Conservation (phyloP, 2,888 invertebrate genomes). For the Teleiodes luculella region DNA sequence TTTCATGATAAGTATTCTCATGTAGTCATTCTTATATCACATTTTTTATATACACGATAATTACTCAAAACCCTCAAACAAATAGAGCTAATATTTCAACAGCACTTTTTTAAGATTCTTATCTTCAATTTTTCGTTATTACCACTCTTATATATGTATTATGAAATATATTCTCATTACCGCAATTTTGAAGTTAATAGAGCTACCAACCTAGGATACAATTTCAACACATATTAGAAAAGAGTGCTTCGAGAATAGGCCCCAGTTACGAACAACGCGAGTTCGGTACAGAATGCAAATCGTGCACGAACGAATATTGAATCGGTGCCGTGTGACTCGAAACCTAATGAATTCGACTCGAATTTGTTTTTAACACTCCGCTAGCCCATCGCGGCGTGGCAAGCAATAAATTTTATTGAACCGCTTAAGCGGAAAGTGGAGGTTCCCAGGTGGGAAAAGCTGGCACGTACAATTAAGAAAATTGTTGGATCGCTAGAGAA, state of each 20-base stretch:
- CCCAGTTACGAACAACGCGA: not conserved
- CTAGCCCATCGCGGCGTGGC: constrained; percentile 7
- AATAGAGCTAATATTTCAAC: too few species aligned
- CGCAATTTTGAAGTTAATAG: too few species aligned
- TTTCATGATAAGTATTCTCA: too few species aligned
- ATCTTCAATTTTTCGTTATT: too few species aligned
- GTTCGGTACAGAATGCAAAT: constrained; percentile 33
- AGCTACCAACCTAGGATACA: too few species aligned
- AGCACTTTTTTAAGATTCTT: too few species aligned
- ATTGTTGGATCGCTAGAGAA: not conserved
- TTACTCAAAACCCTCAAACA: too few species aligned
- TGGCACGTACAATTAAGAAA: constrained; percentile 3
- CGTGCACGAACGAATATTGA: constrained; percentile 31
- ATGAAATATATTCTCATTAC: too few species aligned
- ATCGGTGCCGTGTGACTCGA: constrained; percentile 26
- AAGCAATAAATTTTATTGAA: constrained; percentile 15
- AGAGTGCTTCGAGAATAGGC: not conserved
- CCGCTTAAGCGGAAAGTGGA: not conserved
- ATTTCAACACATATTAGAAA: too few species aligned
- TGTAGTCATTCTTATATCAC: too few species aligned
- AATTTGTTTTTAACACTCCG: constrained; percentile 30
- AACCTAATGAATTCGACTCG: constrained; percentile 32
- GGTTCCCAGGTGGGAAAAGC: constrained; percentile 1
- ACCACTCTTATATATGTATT: too few species aligned
- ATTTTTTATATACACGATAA: too few species aligned